phyloP scores from a whole-genome alignment of 2,113 vertebrate species.

The Odontesthes bonariensis region DNA sequence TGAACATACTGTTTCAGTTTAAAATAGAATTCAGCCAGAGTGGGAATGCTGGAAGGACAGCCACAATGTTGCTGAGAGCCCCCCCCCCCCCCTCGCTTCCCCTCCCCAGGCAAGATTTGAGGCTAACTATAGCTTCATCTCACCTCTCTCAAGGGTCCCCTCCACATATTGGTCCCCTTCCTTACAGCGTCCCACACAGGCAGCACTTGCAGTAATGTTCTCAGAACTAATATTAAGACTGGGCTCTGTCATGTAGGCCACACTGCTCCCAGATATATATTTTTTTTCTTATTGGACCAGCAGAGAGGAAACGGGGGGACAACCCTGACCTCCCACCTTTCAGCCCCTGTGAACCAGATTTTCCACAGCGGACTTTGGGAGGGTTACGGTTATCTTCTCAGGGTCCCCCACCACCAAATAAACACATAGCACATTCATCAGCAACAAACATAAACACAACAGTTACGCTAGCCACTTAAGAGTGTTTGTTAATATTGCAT shows the following conservation, averaged over 20 bases:
- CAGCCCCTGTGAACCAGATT: slow-evolving; percentile 51
- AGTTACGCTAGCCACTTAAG: slow-evolving; percentile 37
- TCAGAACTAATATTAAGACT: slow-evolving; percentile 39
- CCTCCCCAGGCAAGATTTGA: slow-evolving; percentile 3
- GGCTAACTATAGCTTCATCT: slow-evolving; percentile 41
- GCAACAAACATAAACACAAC: slow-evolving; percentile 58
- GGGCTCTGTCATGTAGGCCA: slow-evolving; percentile 31
- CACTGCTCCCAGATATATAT: slow-evolving; percentile 30
- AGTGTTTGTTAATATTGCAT: slow-evolving; percentile 14
- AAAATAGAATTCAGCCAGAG: slow-evolving; percentile 31
- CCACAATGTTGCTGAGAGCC: slow-evolving; percentile 29
- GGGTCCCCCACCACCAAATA: slow-evolving; percentile 63
- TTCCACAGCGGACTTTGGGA: slow-evolving; percentile 62
- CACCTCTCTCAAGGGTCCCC: slow-evolving; percentile 55
- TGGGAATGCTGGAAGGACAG: slow-evolving; percentile 29
- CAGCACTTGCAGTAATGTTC: slow-evolving; percentile 25
- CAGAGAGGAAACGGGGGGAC: slow-evolving; percentile 60
- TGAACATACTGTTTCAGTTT: slow-evolving; percentile 33
- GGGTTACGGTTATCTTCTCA: slow-evolving; percentile 70
- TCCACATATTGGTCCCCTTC: slow-evolving; percentile 24
- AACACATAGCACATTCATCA: slow-evolving; percentile 71
- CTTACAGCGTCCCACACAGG: slow-evolving; percentile 26
- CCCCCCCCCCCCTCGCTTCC: neutral
- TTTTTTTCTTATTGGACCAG: slow-evolving; percentile 29
- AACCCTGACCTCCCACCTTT: slow-evolving; percentile 59